Base-by-base conservation (phyloP, 2,113 vertebrate genomes). In the Columba livia region DNA sequence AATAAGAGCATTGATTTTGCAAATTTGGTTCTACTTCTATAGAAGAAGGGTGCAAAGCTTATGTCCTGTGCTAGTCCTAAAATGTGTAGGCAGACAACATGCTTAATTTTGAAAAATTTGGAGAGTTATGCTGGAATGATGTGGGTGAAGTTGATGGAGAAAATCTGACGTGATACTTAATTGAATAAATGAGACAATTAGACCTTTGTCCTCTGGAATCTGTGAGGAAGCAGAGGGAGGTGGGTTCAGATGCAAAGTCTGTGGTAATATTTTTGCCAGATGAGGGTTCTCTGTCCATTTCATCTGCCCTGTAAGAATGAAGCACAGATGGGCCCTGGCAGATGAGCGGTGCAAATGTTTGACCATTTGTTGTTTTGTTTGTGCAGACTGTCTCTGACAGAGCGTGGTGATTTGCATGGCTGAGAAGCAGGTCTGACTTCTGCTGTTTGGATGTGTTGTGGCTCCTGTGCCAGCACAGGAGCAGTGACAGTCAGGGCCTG, bases 331-430 rank as follows among this genome's bases (percentile, higher is more conserved):
- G 64, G 38, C 58, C 38, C 50, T 44, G 8, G 23, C 50, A 89
- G 80, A 87, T n/a, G 58, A 67, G 65, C 1, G 2, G 5, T 65
- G 58, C 80, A 92, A 75, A 69, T 66, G 66, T 44, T 69, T 3
- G 6, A 51, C 92, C 92, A 72, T 94, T 92, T 96, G 90, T 67
- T 94, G 58, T 42, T 79, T 85, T 86, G 56, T 31, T 94, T 87
- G 79, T 85, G 34, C 79, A 96, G 57, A 29, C 90, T 72, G 73
- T 70, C 61, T 84, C 64, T 81, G 36, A 51, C 47, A 34, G 44
- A 29, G 36, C 0, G 0, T 38, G 79, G 51, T 13, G 50, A 75
- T 95, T 77, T 93, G 70, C 80, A 21, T 15, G 32, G 48, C 65
- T 85, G 66, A 80, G 60, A 72, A 73, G 38, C 85, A 70, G 56